Evolutionary conservation across 2,113 vertebrate genomes (phyloP).

Genomic region (Calyptomena viridis): DNA sequence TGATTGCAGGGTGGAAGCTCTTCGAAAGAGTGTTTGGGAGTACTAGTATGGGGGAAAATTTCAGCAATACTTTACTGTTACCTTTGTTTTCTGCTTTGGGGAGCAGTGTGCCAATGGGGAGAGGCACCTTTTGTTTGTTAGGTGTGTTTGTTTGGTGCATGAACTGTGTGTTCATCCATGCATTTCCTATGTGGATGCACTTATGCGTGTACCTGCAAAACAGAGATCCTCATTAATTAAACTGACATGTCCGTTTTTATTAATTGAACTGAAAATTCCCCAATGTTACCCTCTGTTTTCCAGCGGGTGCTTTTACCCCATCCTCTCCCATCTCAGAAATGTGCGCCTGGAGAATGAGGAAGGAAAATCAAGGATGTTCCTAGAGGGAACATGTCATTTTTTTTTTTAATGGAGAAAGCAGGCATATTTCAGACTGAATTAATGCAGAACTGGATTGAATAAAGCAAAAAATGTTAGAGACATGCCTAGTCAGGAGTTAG

Average conservation of each 20-base stretch:
- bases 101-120: background rate
- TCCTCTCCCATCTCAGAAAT: background rate
- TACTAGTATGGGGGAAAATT: background rate
- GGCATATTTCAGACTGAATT: background rate
- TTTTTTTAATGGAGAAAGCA: background rate
- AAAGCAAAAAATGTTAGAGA: background rate
- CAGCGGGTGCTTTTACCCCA: background rate
- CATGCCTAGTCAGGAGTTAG: background rate
- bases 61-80: accelerated
- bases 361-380: background rate
- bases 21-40: background rate
- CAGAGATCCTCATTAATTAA: background rate
- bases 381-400: background rate
- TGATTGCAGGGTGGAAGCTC: background rate
- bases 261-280: background rate
- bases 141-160: background rate
- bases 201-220: background rate
- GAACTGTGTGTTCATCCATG: background rate
- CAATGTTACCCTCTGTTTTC: background rate
- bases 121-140: background rate
- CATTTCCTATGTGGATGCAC: background rate
- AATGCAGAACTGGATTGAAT: background rate
- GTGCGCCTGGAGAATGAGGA: background rate
- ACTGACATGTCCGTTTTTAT: background rate
- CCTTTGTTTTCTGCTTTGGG: background rate